Evolutionary conservation across 2,797 vertebrate genomes (phyloP).

Genomic region (Alexandromys oeconomus): DNA sequence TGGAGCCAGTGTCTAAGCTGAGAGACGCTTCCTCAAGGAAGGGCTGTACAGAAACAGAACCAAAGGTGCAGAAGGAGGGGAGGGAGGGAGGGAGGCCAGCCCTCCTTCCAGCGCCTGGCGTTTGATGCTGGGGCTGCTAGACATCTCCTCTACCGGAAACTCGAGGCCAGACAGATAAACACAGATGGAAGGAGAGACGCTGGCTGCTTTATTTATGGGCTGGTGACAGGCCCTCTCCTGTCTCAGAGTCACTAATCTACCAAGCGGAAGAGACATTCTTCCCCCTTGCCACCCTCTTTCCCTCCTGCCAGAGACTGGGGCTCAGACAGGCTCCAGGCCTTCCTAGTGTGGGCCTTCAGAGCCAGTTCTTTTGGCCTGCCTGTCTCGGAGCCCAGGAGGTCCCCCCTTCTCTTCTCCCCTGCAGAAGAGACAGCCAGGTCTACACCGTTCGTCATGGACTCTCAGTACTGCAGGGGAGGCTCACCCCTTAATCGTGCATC

Average conservation of each 20-base stretch:
- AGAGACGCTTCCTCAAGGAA: not conserved
- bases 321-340: conserved; percentile 69
- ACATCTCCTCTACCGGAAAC: conserved; percentile 82
- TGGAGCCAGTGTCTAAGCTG: not conserved
- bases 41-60: conserved; percentile 25
- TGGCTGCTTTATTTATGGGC: conserved; percentile 86
- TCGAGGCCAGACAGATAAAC: conserved; percentile 86
- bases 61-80: conserved; percentile 34
- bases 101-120: not conserved
- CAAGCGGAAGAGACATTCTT: conserved; percentile 80
- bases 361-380: not conserved
- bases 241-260: conserved; percentile 86
- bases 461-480: not conserved
- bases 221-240: conserved; percentile 84
- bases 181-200: conserved; percentile 84
- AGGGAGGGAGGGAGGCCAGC: conserved; percentile 1
- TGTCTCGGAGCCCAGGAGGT: not conserved
- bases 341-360: not conserved
- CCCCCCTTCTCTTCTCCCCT: not conserved
- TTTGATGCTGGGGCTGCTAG: conserved; percentile 71
- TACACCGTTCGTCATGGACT: not conserved
- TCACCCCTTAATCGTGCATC: not conserved
- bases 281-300: conserved; percentile 63
- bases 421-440: not conserved
- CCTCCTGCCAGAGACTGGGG: conserved; percentile 65